A percentile compares a stretch with the other conserved stretches of the same genome.
These are phyloP conservation scores for Sternotherus odoratus DNA, from an alignment of 2,797 vertebrate species.

Conservation along the genomic window DNA sequence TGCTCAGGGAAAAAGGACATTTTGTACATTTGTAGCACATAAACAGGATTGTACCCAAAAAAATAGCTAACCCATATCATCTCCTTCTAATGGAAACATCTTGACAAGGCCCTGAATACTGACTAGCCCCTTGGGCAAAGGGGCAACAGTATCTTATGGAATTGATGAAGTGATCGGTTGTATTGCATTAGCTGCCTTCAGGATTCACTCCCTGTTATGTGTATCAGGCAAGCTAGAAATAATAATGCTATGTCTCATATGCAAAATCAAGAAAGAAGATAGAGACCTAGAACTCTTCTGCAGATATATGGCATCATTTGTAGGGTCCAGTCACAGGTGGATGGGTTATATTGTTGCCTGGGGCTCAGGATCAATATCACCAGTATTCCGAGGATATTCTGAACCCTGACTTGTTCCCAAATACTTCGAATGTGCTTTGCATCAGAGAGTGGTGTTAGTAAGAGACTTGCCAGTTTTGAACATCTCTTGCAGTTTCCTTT, in stretches of 20 bases:
- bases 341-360: not conserved
- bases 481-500: not conserved
- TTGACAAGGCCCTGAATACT: not conserved
- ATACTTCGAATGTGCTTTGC: not conserved
- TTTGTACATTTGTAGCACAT: not conserved
- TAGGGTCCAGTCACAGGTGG: not conserved
- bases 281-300: not conserved
- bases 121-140: not conserved
- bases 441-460: not conserved
- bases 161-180: not conserved
- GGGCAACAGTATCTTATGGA: not conserved
- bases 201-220: not conserved
- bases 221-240: not conserved
- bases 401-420: not conserved
- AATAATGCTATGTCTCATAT: not conserved
- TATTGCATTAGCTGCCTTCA: not conserved
- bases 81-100: not conserved
- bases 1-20: not conserved
- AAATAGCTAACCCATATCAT: no score
- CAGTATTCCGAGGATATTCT: not conserved
- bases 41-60: not conserved
- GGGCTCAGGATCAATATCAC: not conserved
- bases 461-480: not conserved
- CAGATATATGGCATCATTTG: not conserved
- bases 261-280: not conserved